Evolutionary conservation across 2,888 invertebrate genomes (phyloP), one percentile per base, ranked within the genome.

Genomic region (Ecdyonurus torrentis): DNA sequence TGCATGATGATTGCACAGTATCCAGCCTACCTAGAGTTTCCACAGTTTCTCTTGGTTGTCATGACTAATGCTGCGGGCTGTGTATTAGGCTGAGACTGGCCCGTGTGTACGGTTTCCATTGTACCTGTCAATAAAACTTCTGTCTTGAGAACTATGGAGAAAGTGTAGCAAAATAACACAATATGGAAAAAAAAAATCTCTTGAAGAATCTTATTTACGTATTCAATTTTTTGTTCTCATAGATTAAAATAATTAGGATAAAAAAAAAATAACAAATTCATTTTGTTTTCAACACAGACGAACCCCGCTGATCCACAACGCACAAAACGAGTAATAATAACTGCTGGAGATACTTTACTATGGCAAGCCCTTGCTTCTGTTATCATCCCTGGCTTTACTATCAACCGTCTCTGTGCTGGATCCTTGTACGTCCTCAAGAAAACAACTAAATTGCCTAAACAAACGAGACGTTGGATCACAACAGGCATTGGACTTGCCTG

Each of bases 301-400:
- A 63, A 59, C 61, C 58, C 19, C 19, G 60, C 24, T 37, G 61
- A 58, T 22, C 24, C 22, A 18, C 37, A 22, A 18, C 59, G 60
- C 23, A 59, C 25, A 10, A 62, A 60, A 19, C 24, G 64, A 65
- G 73, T 77, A 25, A 61, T 74, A 15, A 72, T 74, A 25, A 82
- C 84, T 1, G 83, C 87, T 0, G 79, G 81, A 0, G 97, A 98
- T 74, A 91, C 91, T 0, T 75, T 98, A 23, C 70, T 89, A 2
- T 97, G 97, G 97, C 97, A 98, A 76, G 86, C 87, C 65, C 77
- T 97, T 64, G 97, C 97, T 0, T 95, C 96, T 0, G 86, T 94
- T 0, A 76, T 84, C 20, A 83, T 94, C 67, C 97, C 97, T 1
- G 97, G 98, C 2, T 82, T 87, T 68, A 87, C 91, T 10, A 96